These are phyloP conservation scores for Palythoa caribaeorum DNA, from an alignment of 92 coral and sea anemone species.

Conservation along the genomic window DNA sequence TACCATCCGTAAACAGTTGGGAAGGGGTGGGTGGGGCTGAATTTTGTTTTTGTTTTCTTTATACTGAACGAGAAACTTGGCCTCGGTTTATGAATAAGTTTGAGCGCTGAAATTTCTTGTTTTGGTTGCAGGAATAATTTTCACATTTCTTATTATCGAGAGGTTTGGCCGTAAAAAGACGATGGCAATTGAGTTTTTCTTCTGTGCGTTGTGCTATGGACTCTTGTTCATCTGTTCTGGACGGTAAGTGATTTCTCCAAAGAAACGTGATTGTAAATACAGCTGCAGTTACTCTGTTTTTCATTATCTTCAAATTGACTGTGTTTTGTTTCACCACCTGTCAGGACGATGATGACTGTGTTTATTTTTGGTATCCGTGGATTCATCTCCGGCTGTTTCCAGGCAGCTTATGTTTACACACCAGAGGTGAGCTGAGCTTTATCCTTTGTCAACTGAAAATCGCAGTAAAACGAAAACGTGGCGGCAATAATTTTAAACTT, in stretches of 20 bases:
- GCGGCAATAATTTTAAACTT: background rate
- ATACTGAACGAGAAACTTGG: too few species aligned
- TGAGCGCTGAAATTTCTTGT: background rate
- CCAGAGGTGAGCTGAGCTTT: constrained; percentile 79
- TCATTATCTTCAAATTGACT: background rate
- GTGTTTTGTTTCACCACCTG: background rate
- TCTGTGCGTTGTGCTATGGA: constrained; percentile 68
- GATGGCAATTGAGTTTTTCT: constrained; percentile 76
- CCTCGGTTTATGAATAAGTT: too few species aligned
- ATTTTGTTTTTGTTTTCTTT: too few species aligned
- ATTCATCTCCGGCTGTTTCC: constrained; percentile 86
- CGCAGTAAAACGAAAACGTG: background rate
- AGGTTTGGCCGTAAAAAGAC: constrained; percentile 82
- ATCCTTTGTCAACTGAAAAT: background rate
- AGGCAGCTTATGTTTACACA: constrained; percentile 89
- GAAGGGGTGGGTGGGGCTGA: too few species aligned
- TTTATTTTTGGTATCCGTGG: constrained; percentile 93
- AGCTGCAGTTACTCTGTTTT: background rate
- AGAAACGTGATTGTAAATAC: background rate
- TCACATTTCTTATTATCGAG: constrained; percentile 79
- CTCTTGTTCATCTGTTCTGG: constrained; percentile 79
- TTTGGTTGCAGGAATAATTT: constrained; percentile 62
- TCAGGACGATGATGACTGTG: constrained; percentile 79
- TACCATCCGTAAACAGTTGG: too few species aligned
- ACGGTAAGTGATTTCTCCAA: constrained; percentile 56